Conservation (phyloP, 2,113 vertebrate species). For the Drymodes brunneopygia region DNA sequence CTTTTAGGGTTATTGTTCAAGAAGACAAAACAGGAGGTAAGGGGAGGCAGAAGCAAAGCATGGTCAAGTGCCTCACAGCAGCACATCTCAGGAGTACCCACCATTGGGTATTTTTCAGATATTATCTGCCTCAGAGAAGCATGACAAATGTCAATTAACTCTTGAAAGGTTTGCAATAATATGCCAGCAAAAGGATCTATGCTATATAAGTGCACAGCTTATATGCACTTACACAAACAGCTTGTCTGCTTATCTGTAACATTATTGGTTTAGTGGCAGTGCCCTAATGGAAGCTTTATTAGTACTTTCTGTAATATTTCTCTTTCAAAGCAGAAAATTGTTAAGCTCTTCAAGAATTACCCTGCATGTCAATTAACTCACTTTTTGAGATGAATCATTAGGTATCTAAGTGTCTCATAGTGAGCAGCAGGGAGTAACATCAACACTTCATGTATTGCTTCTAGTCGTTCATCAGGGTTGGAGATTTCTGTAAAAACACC, state of each 20-base stretch:
- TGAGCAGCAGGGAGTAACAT: slow-evolving; percentile 93
- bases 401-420: slow-evolving; percentile 91
- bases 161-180: not conserved
- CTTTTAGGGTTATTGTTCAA: not conserved
- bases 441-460: slow-evolving; percentile 89
- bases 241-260: not conserved
- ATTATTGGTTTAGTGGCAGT: not conserved
- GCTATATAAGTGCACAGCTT: not conserved
- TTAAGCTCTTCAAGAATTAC: not conserved
- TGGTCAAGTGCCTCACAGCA: not conserved
- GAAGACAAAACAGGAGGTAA: not conserved
- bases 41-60: not conserved
- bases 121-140: not conserved
- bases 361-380: slow-evolving; percentile 58
- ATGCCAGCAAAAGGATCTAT: not conserved
- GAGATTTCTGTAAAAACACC: slow-evolving; percentile 78
- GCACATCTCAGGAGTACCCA: not conserved
- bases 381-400: slow-evolving; percentile 98
- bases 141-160: not conserved
- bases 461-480: slow-evolving; percentile 87
- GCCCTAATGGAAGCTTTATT: not conserved
- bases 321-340: slow-evolving; percentile 19
- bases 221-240: not conserved
- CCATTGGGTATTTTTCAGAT: not conserved
- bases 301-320: not conserved